Conservation (phyloP, 2,888 invertebrate genomes). For the Watsonalla binaria region DNA sequence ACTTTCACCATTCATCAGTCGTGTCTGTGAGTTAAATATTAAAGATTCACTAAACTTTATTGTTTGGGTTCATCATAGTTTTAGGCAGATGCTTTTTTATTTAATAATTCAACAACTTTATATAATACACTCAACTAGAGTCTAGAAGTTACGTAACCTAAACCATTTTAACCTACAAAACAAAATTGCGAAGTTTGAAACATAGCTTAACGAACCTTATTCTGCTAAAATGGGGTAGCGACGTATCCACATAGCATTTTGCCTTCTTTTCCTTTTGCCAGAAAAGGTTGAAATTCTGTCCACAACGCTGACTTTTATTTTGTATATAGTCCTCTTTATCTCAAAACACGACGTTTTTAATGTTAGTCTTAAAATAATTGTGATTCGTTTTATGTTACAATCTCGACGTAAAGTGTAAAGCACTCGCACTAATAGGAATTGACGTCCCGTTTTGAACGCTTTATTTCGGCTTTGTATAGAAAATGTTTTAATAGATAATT, state of each 20-base stretch:
- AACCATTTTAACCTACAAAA: too few relatives aligned
- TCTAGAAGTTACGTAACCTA: too few relatives aligned
- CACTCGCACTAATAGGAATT: not conserved
- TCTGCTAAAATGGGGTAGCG: not conserved
- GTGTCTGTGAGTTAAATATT: slow-evolving; percentile 34
- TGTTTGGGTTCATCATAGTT: slow-evolving; percentile 18
- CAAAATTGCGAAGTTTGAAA: too few relatives aligned
- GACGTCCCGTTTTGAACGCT: too few relatives aligned
- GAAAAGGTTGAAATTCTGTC: slow-evolving; percentile 8
- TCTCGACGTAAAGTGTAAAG: slow-evolving; percentile 6
- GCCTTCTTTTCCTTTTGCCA: not conserved
- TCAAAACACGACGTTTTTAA: slow-evolving; percentile 15
- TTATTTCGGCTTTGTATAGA: too few relatives aligned
- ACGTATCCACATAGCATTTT: not conserved
- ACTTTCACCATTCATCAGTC: slow-evolving; percentile 25
- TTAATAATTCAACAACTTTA: too few relatives aligned
- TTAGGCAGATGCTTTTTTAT: not conserved
- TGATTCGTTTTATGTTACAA: slow-evolving; percentile 10
- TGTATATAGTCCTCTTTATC: slow-evolving; percentile 11
- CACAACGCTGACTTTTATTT: not conserved
- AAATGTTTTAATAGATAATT: too few relatives aligned
- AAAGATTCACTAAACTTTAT: slow-evolving; percentile 30
- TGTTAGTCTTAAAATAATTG: slow-evolving; percentile 18
- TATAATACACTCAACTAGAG: too few relatives aligned
- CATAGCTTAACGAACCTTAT: not conserved